Evolutionary conservation across 30 jellyfish, hydroid and myxozoan species (phyloP).

Genomic region (Hydractinia echinata): DNA sequence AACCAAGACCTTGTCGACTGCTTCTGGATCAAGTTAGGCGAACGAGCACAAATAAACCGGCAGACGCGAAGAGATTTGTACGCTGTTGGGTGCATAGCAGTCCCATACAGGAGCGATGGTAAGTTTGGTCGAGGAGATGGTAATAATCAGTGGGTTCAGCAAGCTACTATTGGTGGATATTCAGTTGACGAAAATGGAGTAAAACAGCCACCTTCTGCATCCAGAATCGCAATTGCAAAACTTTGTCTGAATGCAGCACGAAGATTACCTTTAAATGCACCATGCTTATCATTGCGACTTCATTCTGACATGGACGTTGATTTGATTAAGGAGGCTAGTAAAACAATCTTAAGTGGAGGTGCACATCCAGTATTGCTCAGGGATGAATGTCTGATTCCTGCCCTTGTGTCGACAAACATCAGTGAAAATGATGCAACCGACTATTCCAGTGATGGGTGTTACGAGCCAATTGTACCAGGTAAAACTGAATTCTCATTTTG

Average conservation of each 20-base stretch:
- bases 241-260: conserved; percentile 29
- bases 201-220: neutral
- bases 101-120: conserved; percentile 33
- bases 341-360: conserved; percentile 29
- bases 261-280: conserved; percentile 32
- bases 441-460: conserved; percentile 29
- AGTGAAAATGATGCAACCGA: neutral
- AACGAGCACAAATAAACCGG: conserved; percentile 14
- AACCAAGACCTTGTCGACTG: conserved; percentile 24
- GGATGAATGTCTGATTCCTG: conserved; percentile 20
- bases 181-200: neutral
- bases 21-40: conserved; percentile 41
- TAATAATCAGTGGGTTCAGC: conserved; percentile 41
- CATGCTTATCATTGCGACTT: conserved; percentile 28
- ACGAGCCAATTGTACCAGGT: conserved; percentile 35
- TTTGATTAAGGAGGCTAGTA: conserved; percentile 11
- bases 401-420: conserved; percentile 1
- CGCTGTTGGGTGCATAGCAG: conserved; percentile 31
- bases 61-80: conserved; percentile 25
- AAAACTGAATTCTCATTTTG: conserved; percentile 28
- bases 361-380: conserved; percentile 32
- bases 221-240: conserved; percentile 15
- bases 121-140: conserved; percentile 29
- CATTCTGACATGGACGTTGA: conserved; percentile 8
- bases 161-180: conserved; percentile 27